Conservation (phyloP, 1,140 invertebrate genomes). For the Aporrectodea caliginosa region DNA sequence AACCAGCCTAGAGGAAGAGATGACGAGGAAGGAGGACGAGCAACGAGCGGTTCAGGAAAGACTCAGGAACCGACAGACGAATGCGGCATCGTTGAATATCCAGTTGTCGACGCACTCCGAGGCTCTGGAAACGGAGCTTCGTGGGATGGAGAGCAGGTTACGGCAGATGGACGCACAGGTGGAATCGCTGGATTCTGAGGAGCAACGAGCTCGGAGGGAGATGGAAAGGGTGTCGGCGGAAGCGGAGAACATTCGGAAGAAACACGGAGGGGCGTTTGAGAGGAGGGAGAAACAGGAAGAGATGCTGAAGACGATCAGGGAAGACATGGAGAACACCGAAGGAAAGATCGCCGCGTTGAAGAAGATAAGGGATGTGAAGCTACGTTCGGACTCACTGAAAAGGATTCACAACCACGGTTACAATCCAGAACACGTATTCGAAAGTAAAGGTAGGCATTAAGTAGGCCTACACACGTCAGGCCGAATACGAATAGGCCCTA, state of each 20-base stretch:
- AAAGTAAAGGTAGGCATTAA: conserved; percentile 35
- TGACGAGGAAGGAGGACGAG: neutral
- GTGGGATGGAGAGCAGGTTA: neutral
- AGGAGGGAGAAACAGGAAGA: conserved; percentile 22
- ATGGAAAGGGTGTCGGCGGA: neutral
- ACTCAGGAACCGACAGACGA: neutral
- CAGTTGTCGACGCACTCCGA: neutral
- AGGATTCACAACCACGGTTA: conserved; percentile 40
- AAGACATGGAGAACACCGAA: conserved; percentile 29
- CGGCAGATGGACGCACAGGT: neutral
- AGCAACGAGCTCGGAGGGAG: neutral
- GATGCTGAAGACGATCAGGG: conserved; percentile 27
- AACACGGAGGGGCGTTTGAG: neutral
- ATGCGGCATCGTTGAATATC: neutral
- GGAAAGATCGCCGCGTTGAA: conserved; percentile 36
- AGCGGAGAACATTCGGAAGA: neutral
- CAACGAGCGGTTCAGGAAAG: neutral
- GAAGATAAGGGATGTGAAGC: conserved; percentile 41
- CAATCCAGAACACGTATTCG: conserved; percentile 35
- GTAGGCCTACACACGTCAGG: too few species aligned
- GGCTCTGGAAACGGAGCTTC: neutral
- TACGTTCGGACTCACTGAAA: conserved; percentile 40
- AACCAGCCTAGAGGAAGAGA: neutral
- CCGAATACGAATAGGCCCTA: too few species aligned
- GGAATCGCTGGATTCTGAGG: neutral